A percentile compares a stretch with the other conserved stretches of the same genome.
Evolutionary conservation across 92 coral and sea anemone genomes (phyloP).

Genomic region (Meandrina meandrites): DNA sequence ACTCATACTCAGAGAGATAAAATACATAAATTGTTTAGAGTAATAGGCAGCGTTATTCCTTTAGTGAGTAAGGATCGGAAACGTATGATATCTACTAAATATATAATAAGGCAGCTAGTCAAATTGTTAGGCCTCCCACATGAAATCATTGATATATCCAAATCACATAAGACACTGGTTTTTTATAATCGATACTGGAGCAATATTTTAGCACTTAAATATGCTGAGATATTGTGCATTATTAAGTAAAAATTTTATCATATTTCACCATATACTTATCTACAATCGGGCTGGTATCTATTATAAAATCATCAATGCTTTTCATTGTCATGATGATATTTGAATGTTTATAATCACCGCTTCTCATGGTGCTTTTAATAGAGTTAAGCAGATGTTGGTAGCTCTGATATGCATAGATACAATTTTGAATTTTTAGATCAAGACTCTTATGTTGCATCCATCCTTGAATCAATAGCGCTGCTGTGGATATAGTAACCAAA

Average conservation of each 20-base stretch:
- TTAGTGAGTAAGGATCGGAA: slow-evolving; percentile 8
- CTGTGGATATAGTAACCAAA: neutral
- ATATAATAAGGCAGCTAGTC: neutral
- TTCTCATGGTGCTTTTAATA: neutral
- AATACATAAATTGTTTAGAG: slow-evolving; percentile 15
- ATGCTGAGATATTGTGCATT: neutral
- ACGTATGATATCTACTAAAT: slow-evolving; percentile 13
- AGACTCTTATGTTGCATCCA: neutral
- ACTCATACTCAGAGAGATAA: slow-evolving; percentile 12
- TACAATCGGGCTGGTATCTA: neutral
- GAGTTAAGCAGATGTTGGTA: neutral
- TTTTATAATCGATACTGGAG: no score
- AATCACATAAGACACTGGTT: no score
- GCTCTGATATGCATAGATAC: slow-evolving; percentile 10
- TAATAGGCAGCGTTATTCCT: slow-evolving; percentile 1
- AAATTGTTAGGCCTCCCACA: neutral
- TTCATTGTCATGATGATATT: no score
- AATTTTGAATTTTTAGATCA: slow-evolving; percentile 7
- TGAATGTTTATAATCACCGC: neutral
- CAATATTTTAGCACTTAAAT: no score
- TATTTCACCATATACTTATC: neutral
- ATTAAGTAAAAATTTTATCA: neutral
- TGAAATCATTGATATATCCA: no score
- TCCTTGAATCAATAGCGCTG: neutral
- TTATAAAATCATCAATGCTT: neutral